Evolutionary conservation across 2,797 vertebrate genomes (phyloP).

Genomic region (Rhadinocentrus ornatus): DNA sequence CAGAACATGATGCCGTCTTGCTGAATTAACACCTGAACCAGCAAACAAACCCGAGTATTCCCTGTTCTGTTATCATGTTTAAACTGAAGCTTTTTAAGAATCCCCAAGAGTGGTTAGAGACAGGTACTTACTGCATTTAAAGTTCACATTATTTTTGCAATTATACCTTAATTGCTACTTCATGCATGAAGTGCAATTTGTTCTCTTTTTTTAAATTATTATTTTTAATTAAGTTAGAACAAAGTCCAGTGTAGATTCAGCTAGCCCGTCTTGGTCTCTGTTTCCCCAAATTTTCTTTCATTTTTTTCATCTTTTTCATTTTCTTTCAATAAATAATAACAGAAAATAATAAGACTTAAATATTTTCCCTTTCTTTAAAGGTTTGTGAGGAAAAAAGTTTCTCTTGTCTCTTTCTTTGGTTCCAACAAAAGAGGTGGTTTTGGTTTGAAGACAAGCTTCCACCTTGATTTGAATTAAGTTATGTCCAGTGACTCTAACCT

Average conservation of each 20-base stretch:
- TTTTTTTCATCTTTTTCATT: neutral
- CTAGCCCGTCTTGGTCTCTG: neutral
- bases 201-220: neutral
- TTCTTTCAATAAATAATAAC: conserved; percentile 5
- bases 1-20: too few species aligned
- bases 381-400: neutral
- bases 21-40: too few species aligned
- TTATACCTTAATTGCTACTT: too few species aligned
- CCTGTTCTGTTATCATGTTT: too few species aligned
- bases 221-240: neutral
- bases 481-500: conserved; percentile 20
- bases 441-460: neutral
- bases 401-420: conserved; percentile 14
- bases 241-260: conserved; percentile 11
- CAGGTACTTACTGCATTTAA: too few species aligned
- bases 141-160: too few species aligned
- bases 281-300: neutral
- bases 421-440: neutral
- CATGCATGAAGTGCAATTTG: neutral
- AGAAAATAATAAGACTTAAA: conserved; percentile 2
- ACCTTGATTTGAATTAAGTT: neutral
- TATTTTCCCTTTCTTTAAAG: neutral
- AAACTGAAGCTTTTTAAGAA: too few species aligned
- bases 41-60: too few species aligned
- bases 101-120: too few species aligned